These are phyloP conservation scores for Pungitius pungitius DNA, from an alignment of 2,113 vertebrate species.

Conservation along the genomic window DNA sequence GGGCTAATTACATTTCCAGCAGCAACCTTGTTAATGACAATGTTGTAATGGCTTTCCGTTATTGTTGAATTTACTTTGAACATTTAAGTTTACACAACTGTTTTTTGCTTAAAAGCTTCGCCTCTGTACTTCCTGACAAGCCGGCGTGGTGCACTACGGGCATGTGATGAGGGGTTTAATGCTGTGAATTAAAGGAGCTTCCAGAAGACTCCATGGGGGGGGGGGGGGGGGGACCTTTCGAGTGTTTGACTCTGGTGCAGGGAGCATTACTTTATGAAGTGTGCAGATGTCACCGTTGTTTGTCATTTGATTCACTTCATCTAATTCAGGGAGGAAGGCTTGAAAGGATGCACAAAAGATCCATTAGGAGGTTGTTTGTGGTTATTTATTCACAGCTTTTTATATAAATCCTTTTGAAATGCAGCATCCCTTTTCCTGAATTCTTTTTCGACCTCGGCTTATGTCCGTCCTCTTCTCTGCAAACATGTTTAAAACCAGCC, in stretches of 20 bases:
- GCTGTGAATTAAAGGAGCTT: constrained; percentile 61
- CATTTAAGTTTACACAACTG: constrained; percentile 63
- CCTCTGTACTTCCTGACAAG: constrained; percentile 54
- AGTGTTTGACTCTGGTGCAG: constrained; percentile 48
- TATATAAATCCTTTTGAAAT: neutral
- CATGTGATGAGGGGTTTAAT: constrained; percentile 63
- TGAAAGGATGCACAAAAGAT: constrained; percentile 15
- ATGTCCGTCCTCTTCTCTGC: neutral
- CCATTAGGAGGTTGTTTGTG: constrained; percentile 13
- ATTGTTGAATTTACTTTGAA: constrained; percentile 64
- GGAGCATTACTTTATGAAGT: constrained; percentile 50
- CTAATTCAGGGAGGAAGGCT: constrained; percentile 1
- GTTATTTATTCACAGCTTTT: constrained; percentile 10
- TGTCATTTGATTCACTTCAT: constrained; percentile 15
- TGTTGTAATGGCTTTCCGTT: constrained; percentile 69
- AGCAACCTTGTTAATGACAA: constrained; percentile 69
- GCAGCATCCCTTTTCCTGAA: neutral
- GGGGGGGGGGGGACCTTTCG: constrained; percentile 33
- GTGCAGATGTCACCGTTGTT: constrained; percentile 53
- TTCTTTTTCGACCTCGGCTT: neutral
- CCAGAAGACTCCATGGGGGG: constrained; percentile 41
- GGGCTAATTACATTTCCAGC: constrained; percentile 76
- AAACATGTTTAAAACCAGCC: neutral
- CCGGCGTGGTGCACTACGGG: constrained; percentile 56
- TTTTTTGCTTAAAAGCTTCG: constrained; percentile 70